Evolutionary conservation across 2,797 vertebrate genomes (phyloP), one percentile per base, ranked within the genome.

Genomic region (Gymnothorax javanicus): DNA sequence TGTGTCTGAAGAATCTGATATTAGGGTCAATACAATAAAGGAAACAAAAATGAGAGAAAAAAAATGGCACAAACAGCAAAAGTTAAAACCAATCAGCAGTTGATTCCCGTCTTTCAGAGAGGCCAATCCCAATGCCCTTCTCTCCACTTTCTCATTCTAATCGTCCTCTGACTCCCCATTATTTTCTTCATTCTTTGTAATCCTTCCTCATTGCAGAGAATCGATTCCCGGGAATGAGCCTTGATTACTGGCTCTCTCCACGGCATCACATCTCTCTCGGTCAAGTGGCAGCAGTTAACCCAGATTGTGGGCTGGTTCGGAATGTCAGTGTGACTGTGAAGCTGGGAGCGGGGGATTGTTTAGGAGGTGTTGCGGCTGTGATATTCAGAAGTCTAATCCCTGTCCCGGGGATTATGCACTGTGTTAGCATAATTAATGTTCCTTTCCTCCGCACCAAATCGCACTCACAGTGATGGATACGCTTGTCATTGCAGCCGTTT

Each of bases 371-470:
- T 12, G 33, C 23, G 20, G 83, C 73, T 88, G 81, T 52, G 60
- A 50, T 73, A 62, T 85, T 52, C 64, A 25, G 12, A n/a, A 52
- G 60, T 84, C 59, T 59, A 0, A 59, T 71, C 60, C 8, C 52
- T n/a, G 59, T 85, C 84, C 87, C 23, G 84, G 87, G 87, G 87
- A 9, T 43, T 43, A 64, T 17, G 54, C 12, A 27, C 3, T 25
- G 52, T 90, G 93, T 94, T 94, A 92, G 89, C 83, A 89, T 94
- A 94, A 95, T 89, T 82, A 94, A 94, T 93, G 92, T 89, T 60
- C 87, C 82, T 85, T 89, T 88, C 81, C 92, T 88, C 90, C 89
- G 83, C 89, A 89, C 75, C 90, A 83, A 93, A 91, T 91, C 67
- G 12, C 27, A 71, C 60, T 82, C 85, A 82, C 90, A 43, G 11